Base-by-base conservation (phyloP, 1,140 invertebrate species). In the Wiebesia pumilae region DNA sequence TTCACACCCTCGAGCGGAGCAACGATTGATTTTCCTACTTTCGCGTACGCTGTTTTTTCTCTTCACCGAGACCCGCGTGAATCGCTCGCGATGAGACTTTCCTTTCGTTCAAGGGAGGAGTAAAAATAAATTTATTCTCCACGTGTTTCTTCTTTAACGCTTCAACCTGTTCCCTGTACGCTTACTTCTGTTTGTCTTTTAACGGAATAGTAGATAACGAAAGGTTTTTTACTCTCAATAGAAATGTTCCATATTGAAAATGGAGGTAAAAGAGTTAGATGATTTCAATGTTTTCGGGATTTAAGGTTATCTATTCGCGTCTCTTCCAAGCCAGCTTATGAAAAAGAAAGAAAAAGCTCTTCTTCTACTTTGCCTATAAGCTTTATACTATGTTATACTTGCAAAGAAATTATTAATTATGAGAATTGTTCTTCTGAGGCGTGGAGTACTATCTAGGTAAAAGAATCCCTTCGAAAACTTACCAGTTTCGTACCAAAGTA, bases 21-120 rank as follows among this genome's bases (percentile, higher is more conserved):
- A 51, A 30, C 67, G 67, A 83, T 73, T 83, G 47, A 69, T 69
- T 71, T 51, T 24, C 38, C 80, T 82, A n/a, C 65, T 69, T 69
- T 82, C 69, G 21, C 58, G 79, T 58, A 38, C 35, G 79, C 35
- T 14, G 9, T 65, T 81, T 65, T 35, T 38, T 7, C 33, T 62
- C 33, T 24, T n/a, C n/a, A 62, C 2, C n/a, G 58, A 14, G 58
- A 24, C 40, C 16, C 10, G 16, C 78, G 54, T 14, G 54, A 38
- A 27, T 21, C 78, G 30, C 35, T 38, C 47, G 14, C 30, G 51
- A 80, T 27, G 35, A 40, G 27, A 19, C n/a, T 10, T 27, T 80
- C 4, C 33, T 35, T 62, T 62, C 7, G 6, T 7, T 80, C 54
- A 27, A 38, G 21, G 16, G 21, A 38, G 19, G 21, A 80, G n/a